These are phyloP conservation scores for Oncopeltus fasciatus DNA, from an alignment of 1,140 invertebrate species.

Conservation along the genomic window DNA sequence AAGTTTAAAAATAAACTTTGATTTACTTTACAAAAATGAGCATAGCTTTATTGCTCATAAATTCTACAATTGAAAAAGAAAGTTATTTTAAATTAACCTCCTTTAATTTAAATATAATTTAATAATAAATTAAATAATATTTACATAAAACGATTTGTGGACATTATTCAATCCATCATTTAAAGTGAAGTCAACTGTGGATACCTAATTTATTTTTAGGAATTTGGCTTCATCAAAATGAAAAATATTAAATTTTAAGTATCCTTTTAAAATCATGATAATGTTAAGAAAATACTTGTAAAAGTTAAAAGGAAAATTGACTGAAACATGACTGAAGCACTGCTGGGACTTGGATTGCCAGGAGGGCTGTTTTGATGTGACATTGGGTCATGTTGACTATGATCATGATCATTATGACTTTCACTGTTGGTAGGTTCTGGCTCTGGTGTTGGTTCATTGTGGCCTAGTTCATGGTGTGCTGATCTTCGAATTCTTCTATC, in stretches of 20 bases:
- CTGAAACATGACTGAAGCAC: constrained; percentile 23
- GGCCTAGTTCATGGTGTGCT: constrained; percentile 24
- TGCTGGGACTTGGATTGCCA: constrained; percentile 24
- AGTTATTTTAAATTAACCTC: too few species aligned
- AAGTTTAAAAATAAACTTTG: constrained; percentile 4
- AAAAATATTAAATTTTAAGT: too few species aligned
- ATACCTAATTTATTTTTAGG: too few species aligned
- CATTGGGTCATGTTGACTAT: neutral
- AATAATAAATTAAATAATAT: too few species aligned
- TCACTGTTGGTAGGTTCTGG: constrained; percentile 21
- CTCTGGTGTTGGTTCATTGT: constrained; percentile 18
- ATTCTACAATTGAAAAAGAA: too few species aligned
- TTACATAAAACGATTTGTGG: too few species aligned
- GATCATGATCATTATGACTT: constrained; percentile 7
- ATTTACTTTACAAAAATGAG: neutral
- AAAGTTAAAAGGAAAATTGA: constrained; percentile 26
- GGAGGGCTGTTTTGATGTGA: neutral
- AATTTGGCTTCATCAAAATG: too few species aligned
- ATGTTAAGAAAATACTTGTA: constrained; percentile 22
- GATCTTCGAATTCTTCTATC: constrained; percentile 28
- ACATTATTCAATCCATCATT: too few species aligned
- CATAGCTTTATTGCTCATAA: too few species aligned
- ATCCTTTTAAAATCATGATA: too few species aligned
- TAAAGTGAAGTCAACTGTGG: too few species aligned
- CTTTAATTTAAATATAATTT: too few species aligned